phyloP scores from a whole-genome alignment of 1,140 invertebrate genomes.

The Orius insidiosus region DNA sequence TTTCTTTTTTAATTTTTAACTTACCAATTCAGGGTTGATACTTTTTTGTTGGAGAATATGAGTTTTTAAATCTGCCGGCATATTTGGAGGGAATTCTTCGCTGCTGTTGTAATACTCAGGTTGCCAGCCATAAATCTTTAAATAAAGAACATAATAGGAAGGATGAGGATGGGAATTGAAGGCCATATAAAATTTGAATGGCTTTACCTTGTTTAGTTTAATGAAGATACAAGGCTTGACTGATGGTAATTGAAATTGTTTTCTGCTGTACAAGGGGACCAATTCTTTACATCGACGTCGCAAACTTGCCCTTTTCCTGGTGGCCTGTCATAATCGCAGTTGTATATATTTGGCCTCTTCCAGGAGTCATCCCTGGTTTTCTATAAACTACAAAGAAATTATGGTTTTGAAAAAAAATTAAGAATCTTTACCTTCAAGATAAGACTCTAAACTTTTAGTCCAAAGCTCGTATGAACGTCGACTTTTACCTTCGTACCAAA shows the following conservation, averaged over 20 bases:
- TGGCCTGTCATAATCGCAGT: conserved; percentile 42
- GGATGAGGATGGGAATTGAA: not conserved
- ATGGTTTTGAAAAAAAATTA: not conserved
- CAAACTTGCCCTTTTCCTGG: conserved; percentile 50
- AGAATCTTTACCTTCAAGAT: conserved; percentile 47
- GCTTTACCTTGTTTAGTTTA: conserved; percentile 34
- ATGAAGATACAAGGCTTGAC: conserved; percentile 32
- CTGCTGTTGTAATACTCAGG: conserved; percentile 28
- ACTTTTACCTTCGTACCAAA: conserved; percentile 71
- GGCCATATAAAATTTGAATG: not conserved
- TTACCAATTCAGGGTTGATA: conserved; percentile 18
- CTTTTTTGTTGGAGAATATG: conserved; percentile 21
- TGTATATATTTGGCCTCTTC: conserved; percentile 45
- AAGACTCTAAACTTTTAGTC: conserved; percentile 49
- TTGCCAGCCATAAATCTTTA: conserved; percentile 30
- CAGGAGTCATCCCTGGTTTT: conserved; percentile 41
- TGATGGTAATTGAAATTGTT: conserved; percentile 52
- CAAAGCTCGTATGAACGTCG: conserved; percentile 55
- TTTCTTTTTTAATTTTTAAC: not conserved
- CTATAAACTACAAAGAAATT: conserved; percentile 43
- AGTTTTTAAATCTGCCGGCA: conserved; percentile 27
- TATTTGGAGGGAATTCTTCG: conserved; percentile 25
- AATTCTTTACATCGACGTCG: conserved; percentile 46
- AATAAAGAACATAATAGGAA: conserved; percentile 19
- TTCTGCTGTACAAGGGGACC: conserved; percentile 45